phyloP scores from a whole-genome alignment of 2,888 invertebrate genomes.

The Noctua pronuba region DNA sequence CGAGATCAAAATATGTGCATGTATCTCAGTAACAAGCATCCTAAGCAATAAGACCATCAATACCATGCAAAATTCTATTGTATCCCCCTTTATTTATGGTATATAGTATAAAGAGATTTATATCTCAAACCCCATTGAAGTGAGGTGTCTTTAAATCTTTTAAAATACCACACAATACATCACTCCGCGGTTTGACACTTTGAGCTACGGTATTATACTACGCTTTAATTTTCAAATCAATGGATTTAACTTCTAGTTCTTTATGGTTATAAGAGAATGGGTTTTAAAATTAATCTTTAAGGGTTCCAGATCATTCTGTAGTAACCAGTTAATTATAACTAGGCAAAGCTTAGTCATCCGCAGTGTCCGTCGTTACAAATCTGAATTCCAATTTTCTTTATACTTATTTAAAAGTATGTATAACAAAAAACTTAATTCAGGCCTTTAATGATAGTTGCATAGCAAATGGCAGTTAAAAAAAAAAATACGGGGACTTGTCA shows the following conservation, averaged over 20 bases:
- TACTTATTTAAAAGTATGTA: neutral
- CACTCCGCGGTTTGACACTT: conserved; percentile 27
- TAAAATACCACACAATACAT: conserved; percentile 25
- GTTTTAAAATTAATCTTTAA: neutral
- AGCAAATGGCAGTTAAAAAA: no score
- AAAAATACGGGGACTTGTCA: no score
- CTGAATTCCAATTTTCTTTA: no score
- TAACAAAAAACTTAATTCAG: neutral
- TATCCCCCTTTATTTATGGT: conserved; percentile 1
- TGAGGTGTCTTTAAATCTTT: conserved; percentile 26
- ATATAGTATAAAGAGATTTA: conserved; percentile 20
- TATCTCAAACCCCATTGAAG: conserved; percentile 7
- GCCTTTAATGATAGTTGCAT: no score
- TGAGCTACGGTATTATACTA: neutral
- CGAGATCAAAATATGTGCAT: neutral
- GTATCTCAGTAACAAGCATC: neutral
- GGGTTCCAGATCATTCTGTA: neutral
- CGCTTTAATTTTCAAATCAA: conserved; percentile 20
- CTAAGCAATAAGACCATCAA: neutral
- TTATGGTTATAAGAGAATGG: neutral
- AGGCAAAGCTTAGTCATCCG: neutral
- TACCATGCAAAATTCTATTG: neutral
- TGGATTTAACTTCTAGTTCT: conserved; percentile 3
- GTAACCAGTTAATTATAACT: neutral
- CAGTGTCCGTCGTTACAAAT: no score